These are phyloP conservation scores for Kobus ellipsiprymnus DNA, from an alignment of 2,113 vertebrate species.

Conservation along the genomic window DNA sequence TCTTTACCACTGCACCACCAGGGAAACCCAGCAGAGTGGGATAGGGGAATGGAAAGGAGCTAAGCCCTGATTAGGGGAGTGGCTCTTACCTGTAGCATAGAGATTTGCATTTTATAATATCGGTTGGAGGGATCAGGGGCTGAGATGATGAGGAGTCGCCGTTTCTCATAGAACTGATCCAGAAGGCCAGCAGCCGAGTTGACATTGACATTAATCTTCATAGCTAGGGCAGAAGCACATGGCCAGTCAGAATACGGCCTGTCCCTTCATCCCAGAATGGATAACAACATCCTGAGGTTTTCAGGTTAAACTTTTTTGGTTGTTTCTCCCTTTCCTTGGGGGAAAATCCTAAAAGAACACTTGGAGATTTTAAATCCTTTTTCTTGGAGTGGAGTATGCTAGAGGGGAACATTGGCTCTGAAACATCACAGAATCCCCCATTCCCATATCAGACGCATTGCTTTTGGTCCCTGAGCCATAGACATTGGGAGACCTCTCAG, in stretches of 20 bases:
- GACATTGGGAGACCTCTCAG: not conserved
- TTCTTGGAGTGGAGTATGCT: not conserved
- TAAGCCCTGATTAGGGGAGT: accelerated
- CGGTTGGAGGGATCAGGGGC: slow-evolving; percentile 86
- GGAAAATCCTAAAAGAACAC: not conserved
- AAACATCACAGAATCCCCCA: not conserved
- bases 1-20: not conserved
- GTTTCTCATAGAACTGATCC: slow-evolving; percentile 95
- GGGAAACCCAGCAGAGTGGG: not conserved
- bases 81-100: slow-evolving; percentile 90
- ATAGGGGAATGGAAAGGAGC: not conserved
- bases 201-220: slow-evolving; percentile 89
- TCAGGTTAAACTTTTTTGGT: not conserved
- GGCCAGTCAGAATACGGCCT: not conserved
- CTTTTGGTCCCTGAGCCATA: not conserved
- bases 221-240: slow-evolving; percentile 77
- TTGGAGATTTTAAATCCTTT: not conserved
- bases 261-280: not conserved
- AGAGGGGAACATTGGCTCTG: not conserved
- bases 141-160: slow-evolving; percentile 90
- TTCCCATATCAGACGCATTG: not conserved
- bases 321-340: not conserved
- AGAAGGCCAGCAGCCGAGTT: slow-evolving; percentile 86
- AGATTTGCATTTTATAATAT: slow-evolving; percentile 92
- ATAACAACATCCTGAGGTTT: not conserved